phyloP scores from a whole-genome alignment of 2,888 invertebrate genomes.

The Agrypnus murinus region DNA sequence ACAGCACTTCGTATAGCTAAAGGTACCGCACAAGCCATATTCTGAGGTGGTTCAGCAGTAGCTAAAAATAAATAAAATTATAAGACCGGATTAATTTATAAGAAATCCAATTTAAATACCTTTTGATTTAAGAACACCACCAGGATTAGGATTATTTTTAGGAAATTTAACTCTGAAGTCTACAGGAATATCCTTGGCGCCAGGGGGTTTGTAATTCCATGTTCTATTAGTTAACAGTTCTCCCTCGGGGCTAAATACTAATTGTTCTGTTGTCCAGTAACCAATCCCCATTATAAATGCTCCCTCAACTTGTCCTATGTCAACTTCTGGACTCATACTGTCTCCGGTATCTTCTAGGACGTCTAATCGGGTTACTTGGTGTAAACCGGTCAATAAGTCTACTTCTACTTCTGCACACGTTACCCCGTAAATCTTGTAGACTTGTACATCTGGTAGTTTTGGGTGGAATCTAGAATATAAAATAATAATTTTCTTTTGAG shows the following conservation, averaged over 20 bases:
- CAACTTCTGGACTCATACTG: slow-evolving; percentile 82
- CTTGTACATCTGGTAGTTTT: slow-evolving; percentile 56
- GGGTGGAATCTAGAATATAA: slow-evolving; percentile 26
- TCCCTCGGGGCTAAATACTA: slow-evolving; percentile 79
- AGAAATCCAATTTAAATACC: not conserved
- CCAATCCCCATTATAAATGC: slow-evolving; percentile 79
- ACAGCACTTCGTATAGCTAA: slow-evolving; percentile 64
- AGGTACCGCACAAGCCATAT: slow-evolving; percentile 72
- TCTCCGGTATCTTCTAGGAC: slow-evolving; percentile 83
- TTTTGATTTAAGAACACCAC: slow-evolving; percentile 4
- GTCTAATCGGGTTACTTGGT: slow-evolving; percentile 79
- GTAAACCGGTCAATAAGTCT: slow-evolving; percentile 86
- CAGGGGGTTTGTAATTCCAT: slow-evolving; percentile 88
- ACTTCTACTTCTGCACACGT: slow-evolving; percentile 82
- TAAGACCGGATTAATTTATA: too few relatives aligned
- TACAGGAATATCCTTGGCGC: slow-evolving; percentile 85
- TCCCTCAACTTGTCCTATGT: slow-evolving; percentile 86
- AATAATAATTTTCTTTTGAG: too few relatives aligned
- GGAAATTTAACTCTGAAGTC: slow-evolving; percentile 83
- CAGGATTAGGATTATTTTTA: slow-evolving; percentile 78
- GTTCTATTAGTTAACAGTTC: slow-evolving; percentile 83
- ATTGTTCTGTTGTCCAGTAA: slow-evolving; percentile 84
- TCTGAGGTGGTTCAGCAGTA: slow-evolving; percentile 79
- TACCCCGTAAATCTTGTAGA: slow-evolving; percentile 79
- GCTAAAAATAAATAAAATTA: slow-evolving; percentile 69